Conservation (phyloP, 2,888 invertebrate genomes). For the Junonia oenone region DNA sequence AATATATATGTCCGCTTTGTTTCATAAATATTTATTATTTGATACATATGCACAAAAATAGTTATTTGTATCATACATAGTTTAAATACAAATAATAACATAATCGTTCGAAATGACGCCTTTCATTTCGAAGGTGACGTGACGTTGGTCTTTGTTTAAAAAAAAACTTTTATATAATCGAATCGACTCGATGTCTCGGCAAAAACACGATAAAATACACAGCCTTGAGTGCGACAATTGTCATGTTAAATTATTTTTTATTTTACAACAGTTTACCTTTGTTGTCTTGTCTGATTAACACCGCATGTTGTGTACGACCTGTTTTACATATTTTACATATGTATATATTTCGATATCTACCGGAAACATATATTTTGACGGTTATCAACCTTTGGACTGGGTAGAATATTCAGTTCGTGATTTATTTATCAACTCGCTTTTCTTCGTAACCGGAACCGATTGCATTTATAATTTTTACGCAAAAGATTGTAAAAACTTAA, state of each 20-base stretch:
- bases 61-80: too few species aligned
- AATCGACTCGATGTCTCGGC: conserved; percentile 4
- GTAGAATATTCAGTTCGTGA: too few species aligned
- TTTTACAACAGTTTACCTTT: not conserved
- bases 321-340: too few species aligned
- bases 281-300: not conserved
- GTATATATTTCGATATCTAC: too few species aligned
- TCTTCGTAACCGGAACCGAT: too few species aligned
- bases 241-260: not conserved
- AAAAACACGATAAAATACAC: conserved; percentile 7
- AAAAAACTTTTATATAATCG: not conserved
- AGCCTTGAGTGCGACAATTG: conserved; percentile 14
- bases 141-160: not conserved
- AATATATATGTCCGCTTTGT: too few species aligned
- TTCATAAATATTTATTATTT: too few species aligned
- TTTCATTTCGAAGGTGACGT: not conserved
- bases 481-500: too few species aligned
- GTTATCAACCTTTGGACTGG: too few species aligned
- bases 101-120: not conserved
- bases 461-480: too few species aligned
- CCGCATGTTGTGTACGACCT: not conserved
- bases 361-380: too few species aligned
- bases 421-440: too few species aligned
- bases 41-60: not conserved
- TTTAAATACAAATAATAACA: not conserved